These are phyloP conservation scores for Myiopsitta monachus DNA, from an alignment of 2,113 vertebrate species.

Conservation along the genomic window DNA sequence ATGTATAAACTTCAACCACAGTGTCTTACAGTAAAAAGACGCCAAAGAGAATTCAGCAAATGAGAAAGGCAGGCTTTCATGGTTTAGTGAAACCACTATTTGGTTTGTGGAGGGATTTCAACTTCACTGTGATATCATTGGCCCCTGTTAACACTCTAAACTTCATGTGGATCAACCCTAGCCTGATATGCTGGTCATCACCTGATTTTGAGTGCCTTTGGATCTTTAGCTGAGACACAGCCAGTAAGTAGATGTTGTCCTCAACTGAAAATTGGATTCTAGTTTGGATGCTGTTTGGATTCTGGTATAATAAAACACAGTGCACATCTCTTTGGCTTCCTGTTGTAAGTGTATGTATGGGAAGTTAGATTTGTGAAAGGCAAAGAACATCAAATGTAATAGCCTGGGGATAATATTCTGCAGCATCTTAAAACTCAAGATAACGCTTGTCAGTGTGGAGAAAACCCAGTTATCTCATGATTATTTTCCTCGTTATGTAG, in stretches of 20 bases:
- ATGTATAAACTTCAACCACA: not conserved
- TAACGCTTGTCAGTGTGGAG: not conserved
- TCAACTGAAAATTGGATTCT: not conserved
- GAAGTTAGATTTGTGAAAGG: not conserved
- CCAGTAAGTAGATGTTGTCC: not conserved
- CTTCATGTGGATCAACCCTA: accelerated
- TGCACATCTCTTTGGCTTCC: not conserved
- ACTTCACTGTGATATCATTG: not conserved
- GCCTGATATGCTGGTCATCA: not conserved
- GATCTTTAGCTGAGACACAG: not conserved
- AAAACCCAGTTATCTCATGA: not conserved
- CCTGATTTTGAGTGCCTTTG: not conserved
- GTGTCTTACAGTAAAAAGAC: not conserved
- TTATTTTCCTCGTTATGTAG: not conserved
- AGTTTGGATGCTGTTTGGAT: not conserved
- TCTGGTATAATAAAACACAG: not conserved
- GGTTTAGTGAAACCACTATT: not conserved
- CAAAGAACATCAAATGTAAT: not conserved
- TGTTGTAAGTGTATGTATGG: not conserved
- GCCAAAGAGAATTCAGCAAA: not conserved
- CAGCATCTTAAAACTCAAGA: not conserved
- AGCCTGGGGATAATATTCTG: not conserved
- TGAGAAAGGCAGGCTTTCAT: not conserved
- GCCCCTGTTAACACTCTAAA: not conserved
- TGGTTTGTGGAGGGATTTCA: not conserved